Evolutionary conservation across 2,888 invertebrate species (phyloP).

Genomic region (Deilephila elpenor): DNA sequence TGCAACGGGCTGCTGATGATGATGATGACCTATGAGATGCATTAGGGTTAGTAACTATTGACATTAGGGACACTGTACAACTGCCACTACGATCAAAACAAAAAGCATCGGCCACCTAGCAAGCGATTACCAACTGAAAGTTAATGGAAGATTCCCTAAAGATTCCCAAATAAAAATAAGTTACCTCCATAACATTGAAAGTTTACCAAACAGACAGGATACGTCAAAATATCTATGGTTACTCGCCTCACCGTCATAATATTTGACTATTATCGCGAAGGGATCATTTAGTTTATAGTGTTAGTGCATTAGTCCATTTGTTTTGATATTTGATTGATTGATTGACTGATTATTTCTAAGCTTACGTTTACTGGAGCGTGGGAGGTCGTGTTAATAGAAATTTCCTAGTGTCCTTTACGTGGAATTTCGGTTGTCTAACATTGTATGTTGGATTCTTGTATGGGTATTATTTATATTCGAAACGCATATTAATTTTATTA

Average conservation of each 20-base stretch:
- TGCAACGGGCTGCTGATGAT: no score
- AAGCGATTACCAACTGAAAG: background rate
- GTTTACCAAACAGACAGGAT: slow-evolving; percentile 29
- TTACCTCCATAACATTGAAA: background rate
- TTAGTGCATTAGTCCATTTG: slow-evolving; percentile 40
- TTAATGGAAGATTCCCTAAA: slow-evolving; percentile 5
- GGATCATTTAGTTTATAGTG: slow-evolving; percentile 32
- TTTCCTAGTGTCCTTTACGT: background rate
- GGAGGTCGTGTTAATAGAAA: slow-evolving; percentile 35
- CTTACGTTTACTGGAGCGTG: slow-evolving; percentile 31
- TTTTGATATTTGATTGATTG: slow-evolving; percentile 37
- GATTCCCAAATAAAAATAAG: slow-evolving; percentile 17
- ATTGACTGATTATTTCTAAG: slow-evolving; percentile 38
- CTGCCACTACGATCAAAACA: background rate
- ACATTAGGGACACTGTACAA: background rate
- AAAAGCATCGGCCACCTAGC: slow-evolving; percentile 8
- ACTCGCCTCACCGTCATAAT: slow-evolving; percentile 39
- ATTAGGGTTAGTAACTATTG: no score
- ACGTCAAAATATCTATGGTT: slow-evolving; percentile 34
- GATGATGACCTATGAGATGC: no score
- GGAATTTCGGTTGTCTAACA: background rate
- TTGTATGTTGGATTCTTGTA: background rate
- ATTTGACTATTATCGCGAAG: slow-evolving; percentile 35
- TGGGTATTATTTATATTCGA: background rate
- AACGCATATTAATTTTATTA: no score